Evolutionary conservation across 2,797 vertebrate species (phyloP), one percentile per base, ranked within the genome.

Genomic region (Tapera naevia): DNA sequence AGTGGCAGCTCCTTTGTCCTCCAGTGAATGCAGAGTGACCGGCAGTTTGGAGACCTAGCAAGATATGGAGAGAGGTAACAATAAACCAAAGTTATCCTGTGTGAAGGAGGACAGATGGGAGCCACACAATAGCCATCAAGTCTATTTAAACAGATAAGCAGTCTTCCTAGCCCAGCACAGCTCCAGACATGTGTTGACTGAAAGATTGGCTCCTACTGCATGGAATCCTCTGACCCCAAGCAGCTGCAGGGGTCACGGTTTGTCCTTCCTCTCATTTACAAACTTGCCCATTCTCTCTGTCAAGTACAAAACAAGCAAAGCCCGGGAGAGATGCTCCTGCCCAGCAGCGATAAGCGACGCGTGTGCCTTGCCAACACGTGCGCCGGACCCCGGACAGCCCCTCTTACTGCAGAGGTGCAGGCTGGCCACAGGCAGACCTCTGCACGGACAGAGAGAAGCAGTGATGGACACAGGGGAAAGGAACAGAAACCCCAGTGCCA

Each of bases 81-180:
- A 94, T 19, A 78, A 93, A 94, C 45, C 64, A 2, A 91, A 95
- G 71, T 78, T 45, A 57, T 17, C 2, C 25, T 13, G 27, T 27
- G 37, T 84, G 70, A 79, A 90, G 65, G 35, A 32, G 80, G 73
- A 70, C 96, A 96, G 96, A 95, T 97, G 95, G 95, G 91, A 93
- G 70, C 58, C 73, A 60, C 89, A 94, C 62, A 95, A 95, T 22
- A 90, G 80, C 85, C 73, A 86, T 86, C 70, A 86, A 80, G 80
- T 58, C 87, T 66, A 83, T 85, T 92, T 75, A 89, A 89, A 94
- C n/a, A 91, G 85, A 53, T 57, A 89, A 88, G 87, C 14, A 50
- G 57, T 57, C 69, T 80, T 51, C 28, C 62, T 53, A 37, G 2
- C n/a, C 62, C 87, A 86, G 27, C 39, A n/a, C 75, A 56, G 93